A percentile compares a stretch with the other conserved stretches of the same genome.
These are phyloP conservation scores for Nothobranchius kuhntae DNA, from an alignment of 2,113 vertebrate genomes.

Conservation along the genomic window DNA sequence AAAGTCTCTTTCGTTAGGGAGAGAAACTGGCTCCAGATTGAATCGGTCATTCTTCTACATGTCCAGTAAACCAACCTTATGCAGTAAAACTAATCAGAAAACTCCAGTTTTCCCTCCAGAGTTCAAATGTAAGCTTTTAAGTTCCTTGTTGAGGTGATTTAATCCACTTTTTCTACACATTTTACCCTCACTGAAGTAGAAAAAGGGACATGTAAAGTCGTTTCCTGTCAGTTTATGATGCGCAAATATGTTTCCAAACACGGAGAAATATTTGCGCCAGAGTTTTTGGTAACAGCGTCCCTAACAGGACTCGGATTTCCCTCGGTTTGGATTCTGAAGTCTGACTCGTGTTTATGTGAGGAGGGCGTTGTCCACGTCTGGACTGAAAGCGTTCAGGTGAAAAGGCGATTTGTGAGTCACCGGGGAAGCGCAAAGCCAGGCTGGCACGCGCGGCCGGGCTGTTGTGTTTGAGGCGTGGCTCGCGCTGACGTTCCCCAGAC, in stretches of 20 bases:
- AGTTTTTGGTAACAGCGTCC: too few relatives aligned
- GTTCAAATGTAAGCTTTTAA: too few relatives aligned
- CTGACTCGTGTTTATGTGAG: not conserved
- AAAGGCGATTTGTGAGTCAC: constrained; percentile 40
- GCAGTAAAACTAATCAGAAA: too few relatives aligned
- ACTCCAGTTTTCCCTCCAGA: too few relatives aligned
- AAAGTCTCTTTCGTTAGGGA: too few relatives aligned
- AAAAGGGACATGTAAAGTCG: not conserved
- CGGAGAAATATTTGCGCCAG: too few relatives aligned
- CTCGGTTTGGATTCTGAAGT: not conserved
- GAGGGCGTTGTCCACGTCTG: not conserved
- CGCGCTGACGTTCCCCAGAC: constrained; percentile 17
- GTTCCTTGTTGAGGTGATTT: not conserved
- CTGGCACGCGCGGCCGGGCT: constrained; percentile 42
- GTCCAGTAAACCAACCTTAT: too few relatives aligned
- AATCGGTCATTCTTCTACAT: too few relatives aligned
- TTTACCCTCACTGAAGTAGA: not conserved
- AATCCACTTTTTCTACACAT: not conserved
- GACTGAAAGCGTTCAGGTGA: constrained; percentile 2
- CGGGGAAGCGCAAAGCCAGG: constrained; percentile 21
- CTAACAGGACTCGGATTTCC: too few relatives aligned
- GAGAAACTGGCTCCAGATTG: too few relatives aligned
- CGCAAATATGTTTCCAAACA: not conserved
- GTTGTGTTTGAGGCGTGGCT: constrained; percentile 5
- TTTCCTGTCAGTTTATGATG: not conserved